Evolutionary conservation across 2,888 invertebrate species (phyloP).

Genomic region (Platerodrilus igneus): DNA sequence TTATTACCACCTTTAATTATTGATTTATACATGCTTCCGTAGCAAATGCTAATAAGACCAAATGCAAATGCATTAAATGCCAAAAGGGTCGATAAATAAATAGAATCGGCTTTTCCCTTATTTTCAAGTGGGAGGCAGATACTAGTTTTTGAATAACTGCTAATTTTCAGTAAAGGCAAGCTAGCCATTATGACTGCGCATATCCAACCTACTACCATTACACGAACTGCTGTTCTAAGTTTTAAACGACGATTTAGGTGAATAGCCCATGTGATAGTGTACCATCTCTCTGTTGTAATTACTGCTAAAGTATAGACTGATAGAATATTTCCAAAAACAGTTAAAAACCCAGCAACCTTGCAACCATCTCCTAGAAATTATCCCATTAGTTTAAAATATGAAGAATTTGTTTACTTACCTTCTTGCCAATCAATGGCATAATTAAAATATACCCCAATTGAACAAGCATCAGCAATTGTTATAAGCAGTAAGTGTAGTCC

Average conservation of each 20-base stretch:
- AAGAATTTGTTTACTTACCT: conserved; percentile 39
- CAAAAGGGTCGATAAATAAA: conserved; percentile 55
- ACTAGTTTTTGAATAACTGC: conserved; percentile 61
- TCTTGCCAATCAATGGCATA: conserved; percentile 66
- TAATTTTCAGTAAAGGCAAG: conserved; percentile 59
- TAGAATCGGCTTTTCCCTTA: conserved; percentile 50
- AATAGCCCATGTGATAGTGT: conserved; percentile 58
- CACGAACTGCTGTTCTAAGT: conserved; percentile 53
- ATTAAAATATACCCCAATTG: conserved; percentile 62
- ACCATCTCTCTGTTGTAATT: conserved; percentile 60
- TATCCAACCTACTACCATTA: conserved; percentile 59
- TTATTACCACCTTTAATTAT: conserved; percentile 54
- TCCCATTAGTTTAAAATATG: background rate
- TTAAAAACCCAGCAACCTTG: conserved; percentile 60
- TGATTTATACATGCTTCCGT: conserved; percentile 59
- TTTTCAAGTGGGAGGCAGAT: conserved; percentile 64
- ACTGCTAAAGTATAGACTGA: conserved; percentile 63
- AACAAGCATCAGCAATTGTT: conserved; percentile 59
- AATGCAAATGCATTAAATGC: conserved; percentile 61
- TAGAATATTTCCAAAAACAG: conserved; percentile 60
- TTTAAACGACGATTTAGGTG: conserved; percentile 59
- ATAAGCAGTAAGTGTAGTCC: conserved; percentile 59
- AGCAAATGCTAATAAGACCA: conserved; percentile 58
- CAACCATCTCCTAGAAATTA: conserved; percentile 52
- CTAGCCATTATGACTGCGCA: conserved; percentile 55